These are phyloP conservation scores for Drosophila diplacantha DNA, from an alignment of 2,888 invertebrate genomes.

Conservation along the genomic window DNA sequence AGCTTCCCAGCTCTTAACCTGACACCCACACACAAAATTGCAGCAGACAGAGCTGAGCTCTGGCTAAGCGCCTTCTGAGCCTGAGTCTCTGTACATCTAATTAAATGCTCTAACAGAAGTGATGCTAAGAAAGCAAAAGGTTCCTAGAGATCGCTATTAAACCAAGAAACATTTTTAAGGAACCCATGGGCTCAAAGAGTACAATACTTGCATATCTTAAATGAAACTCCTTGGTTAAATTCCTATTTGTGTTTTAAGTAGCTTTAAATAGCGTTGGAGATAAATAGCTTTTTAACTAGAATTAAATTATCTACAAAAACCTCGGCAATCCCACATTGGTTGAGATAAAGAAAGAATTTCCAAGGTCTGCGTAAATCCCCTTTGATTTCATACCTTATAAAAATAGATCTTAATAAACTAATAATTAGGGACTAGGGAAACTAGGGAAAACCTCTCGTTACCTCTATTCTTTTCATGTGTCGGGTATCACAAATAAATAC, in stretches of 20 bases:
- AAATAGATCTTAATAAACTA: background rate
- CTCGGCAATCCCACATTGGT: background rate
- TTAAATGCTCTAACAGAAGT: slow-evolving; percentile 47
- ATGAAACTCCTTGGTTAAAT: background rate
- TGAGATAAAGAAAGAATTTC: background rate
- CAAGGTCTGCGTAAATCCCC: background rate
- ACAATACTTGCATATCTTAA: background rate
- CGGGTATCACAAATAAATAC: background rate
- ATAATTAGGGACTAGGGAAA: background rate
- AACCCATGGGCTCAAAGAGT: background rate
- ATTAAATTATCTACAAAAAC: background rate
- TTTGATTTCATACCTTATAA: background rate
- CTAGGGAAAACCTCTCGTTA: background rate
- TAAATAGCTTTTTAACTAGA: background rate
- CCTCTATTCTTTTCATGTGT: background rate
- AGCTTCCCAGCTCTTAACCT: slow-evolving; percentile 32
- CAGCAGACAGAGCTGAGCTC: slow-evolving; percentile 26
- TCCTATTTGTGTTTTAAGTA: background rate
- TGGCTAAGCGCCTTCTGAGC: slow-evolving; percentile 51
- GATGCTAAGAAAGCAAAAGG: background rate
- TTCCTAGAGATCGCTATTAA: background rate
- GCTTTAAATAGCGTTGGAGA: background rate
- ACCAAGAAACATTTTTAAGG: background rate
- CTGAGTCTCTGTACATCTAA: slow-evolving; percentile 44
- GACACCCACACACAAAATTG: slow-evolving; percentile 61